A percentile compares a stretch with the other conserved stretches of the same genome.
Conservation (phyloP, 2,113 vertebrate genomes). For the Ailuropoda melanoleuca region DNA sequence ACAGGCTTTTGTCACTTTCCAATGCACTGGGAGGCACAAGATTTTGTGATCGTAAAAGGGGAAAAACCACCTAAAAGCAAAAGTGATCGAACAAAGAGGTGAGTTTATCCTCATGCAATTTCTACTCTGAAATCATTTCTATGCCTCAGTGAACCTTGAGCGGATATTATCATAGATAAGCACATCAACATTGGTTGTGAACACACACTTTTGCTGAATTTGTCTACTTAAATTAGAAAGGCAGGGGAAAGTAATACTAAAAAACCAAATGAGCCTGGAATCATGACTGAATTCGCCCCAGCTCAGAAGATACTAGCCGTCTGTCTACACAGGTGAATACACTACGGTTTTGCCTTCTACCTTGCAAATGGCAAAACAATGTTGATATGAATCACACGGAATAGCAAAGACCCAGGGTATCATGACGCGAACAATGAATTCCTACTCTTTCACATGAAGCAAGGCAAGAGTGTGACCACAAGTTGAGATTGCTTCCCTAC, state of each 20-base stretch:
- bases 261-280: slow-evolving; percentile 71
- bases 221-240: slow-evolving; percentile 80
- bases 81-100: slow-evolving; percentile 55
- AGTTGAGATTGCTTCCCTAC: slow-evolving; percentile 69
- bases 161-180: slow-evolving; percentile 74
- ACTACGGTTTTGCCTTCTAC: slow-evolving; percentile 76
- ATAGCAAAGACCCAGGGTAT: slow-evolving; percentile 53
- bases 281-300: slow-evolving; percentile 70
- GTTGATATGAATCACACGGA: neutral
- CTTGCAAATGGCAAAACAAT: slow-evolving; percentile 66
- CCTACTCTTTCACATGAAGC: slow-evolving; percentile 68
- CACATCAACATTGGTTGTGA: slow-evolving; percentile 68
- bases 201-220: slow-evolving; percentile 77
- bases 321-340: slow-evolving; percentile 64
- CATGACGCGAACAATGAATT: slow-evolving; percentile 64
- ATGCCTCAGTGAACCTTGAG: slow-evolving; percentile 71
- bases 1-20: slow-evolving; percentile 66
- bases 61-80: slow-evolving; percentile 59
- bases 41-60: slow-evolving; percentile 76
- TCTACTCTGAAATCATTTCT: slow-evolving; percentile 76
- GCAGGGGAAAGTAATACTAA: slow-evolving; percentile 73
- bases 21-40: slow-evolving; percentile 78
- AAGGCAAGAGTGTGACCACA: slow-evolving; percentile 66
- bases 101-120: slow-evolving; percentile 59
- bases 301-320: slow-evolving; percentile 73